These are phyloP conservation scores for Saturnia pavonia DNA, from an alignment of 2,888 invertebrate genomes.

Conservation along the genomic window DNA sequence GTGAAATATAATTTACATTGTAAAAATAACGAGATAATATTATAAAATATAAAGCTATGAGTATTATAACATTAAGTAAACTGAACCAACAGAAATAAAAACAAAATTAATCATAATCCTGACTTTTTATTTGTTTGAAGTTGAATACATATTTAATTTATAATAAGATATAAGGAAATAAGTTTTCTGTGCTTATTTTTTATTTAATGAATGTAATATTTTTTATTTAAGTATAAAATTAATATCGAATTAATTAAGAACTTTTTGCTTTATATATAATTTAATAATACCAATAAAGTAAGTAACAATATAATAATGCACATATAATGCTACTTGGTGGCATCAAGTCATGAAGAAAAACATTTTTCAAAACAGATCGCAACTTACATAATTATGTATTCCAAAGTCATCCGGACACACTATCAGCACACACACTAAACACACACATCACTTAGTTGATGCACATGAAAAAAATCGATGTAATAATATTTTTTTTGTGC, in stretches of 20 bases:
- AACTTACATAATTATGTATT: slow-evolving; percentile 5
- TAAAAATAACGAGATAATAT: no score
- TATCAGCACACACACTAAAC: slow-evolving; percentile 1
- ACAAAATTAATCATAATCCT: no score
- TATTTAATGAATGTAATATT: no score
- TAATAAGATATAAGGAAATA: no score
- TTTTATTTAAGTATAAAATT: no score
- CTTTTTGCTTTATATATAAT: background rate
- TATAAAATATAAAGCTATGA: no score
- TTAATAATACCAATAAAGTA: background rate
- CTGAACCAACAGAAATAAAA: no score
- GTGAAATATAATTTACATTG: no score
- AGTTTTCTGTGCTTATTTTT: no score
- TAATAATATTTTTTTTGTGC: slow-evolving; percentile 4
- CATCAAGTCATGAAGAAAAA: background rate
- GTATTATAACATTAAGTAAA: no score
- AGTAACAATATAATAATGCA: background rate
- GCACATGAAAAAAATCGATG: slow-evolving; percentile 16
- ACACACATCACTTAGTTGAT: slow-evolving; percentile 14
- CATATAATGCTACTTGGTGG: background rate
- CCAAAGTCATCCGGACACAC: slow-evolving; percentile 7
- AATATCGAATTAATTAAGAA: background rate
- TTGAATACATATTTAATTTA: no score
- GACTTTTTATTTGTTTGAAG: no score
- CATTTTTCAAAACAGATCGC: background rate